Evolutionary conservation across 2,888 invertebrate species (phyloP), one percentile per base, ranked within the genome.

Genomic region (Brenthis hecate): DNA sequence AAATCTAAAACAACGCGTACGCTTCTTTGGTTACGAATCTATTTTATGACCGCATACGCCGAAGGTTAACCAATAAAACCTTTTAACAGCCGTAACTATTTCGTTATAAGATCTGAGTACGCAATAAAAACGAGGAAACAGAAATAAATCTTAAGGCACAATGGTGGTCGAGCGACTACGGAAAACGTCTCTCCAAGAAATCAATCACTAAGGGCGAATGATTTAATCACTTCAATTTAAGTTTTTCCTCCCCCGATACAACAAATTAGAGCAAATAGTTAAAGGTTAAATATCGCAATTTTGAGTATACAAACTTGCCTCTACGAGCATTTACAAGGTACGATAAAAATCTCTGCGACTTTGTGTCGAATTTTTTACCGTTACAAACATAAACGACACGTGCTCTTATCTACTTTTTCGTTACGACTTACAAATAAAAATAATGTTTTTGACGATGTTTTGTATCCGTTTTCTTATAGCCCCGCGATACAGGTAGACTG

Each of bases 21-120:
- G 86, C 85, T 87, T 83, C 88, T 91, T 89, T 86, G 86, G 89
- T 89, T 87, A 86, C 87, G 91, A 90, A 92, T 90, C 87, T 87
- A 91, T 92, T 92, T 92, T 91, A 92, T 89, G 87, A 86, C 88
- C 88, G 85, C 88, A 87, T 85, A 88, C 87, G 85, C 87, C 89
- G 86, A 92, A 92, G 91, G 92, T 91, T 91, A 91, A 90, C 92
- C 91, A 91, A 92, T 92, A 92, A 92, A 92, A 92, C 88, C 91
- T 91, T 90, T 91, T 92, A 92, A 91, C 91, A 91, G 89, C 87
- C 90, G 89, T 90, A 89, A 91, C 90, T 92, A 91, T 91, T 92
- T 91, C 89, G 88, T 91, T 92, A 90, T 91, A 89, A 91, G 91
- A 91, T 90, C 91, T 83, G 86, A 91, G 89, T 91, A 86, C 88